Evolutionary conservation across 2,888 invertebrate genomes (phyloP), one percentile per base, ranked within the genome.

Genomic region (Exephanes ischioxanthus): DNA sequence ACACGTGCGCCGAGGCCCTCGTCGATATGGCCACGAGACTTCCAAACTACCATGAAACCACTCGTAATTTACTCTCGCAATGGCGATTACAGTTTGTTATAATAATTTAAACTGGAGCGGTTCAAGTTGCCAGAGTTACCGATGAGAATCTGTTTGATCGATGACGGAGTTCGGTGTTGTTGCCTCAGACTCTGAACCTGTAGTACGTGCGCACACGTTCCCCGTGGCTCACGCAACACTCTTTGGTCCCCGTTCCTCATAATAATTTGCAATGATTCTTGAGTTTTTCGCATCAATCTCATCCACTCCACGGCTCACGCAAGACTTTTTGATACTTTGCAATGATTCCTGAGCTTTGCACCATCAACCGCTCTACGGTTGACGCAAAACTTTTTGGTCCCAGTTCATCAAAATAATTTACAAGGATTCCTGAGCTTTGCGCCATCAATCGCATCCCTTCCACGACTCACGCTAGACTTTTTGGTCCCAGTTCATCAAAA

Each of bases 21-120:
- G 45, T 51, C 67, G 45, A 78, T 80, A 30, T 58, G 30, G 67
- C 41, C 45, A 55, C 77, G 76, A 83, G 72, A 45, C 45, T 77
- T 67, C 33, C 61, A 72, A 80, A 77, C 61, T 83, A 26, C 48
- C 71, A 41, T 37, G 80, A 77, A 53, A 58, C 73, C 68, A 58
- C 68, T 72, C 68, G 70, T 80, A 79, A 86, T 86, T 86, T 80
- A 84, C 82, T 78, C 58, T 80, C 77, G 76, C 85, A 85, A 84
- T 86, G 84, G 80, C 55, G 68, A 76, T 84, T 82, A 78, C 63
- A 80, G 77, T 76, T 84, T 73, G 80, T 86, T 82, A 85, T 80
- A 80, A 83, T 82, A 86, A 82, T 76, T 86, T 63, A 61, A 76
- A 79, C 63, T 61, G 45, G 19, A 33, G 30, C 72, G 63, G 68